Percentiles rank a stretch among this genome's conserved stretches.
These are phyloP conservation scores for Microcebus murinus DNA, from an alignment of 2,113 vertebrate species.

Conservation along the genomic window DNA sequence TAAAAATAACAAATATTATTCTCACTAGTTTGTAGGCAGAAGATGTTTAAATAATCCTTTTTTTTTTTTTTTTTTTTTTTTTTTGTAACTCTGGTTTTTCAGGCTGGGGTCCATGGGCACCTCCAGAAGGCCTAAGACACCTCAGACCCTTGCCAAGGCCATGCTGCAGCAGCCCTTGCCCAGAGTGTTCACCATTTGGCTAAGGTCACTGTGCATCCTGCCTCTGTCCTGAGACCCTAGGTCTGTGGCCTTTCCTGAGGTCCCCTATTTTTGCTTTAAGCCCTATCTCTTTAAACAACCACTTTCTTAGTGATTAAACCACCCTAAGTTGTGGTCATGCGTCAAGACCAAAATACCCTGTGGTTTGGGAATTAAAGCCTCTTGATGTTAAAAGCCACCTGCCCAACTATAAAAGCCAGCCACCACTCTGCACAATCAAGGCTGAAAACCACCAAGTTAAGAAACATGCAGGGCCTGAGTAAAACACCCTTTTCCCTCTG, in stretches of 20 bases:
- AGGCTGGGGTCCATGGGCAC: neutral
- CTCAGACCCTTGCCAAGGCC: neutral
- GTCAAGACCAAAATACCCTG: constrained; percentile 54
- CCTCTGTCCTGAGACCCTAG: neutral
- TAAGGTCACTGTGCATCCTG: neutral
- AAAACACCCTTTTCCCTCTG: neutral
- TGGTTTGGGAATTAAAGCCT: constrained; percentile 66
- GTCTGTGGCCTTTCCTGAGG: neutral
- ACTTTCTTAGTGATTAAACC: constrained; percentile 17
- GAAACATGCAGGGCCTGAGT: neutral
- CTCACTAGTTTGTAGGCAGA: neutral
- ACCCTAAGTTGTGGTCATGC: constrained; percentile 19
- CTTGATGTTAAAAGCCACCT: constrained; percentile 60
- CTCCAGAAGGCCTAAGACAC: neutral
- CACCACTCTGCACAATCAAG: neutral
- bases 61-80: constrained; percentile 14
- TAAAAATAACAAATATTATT: neutral
- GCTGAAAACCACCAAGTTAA: constrained; percentile 19
- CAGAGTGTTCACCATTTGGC: neutral
- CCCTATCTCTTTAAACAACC: constrained; percentile 15
- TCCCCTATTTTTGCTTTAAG: neutral
- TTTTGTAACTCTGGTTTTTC: neutral
- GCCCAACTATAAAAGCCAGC: constrained; percentile 37
- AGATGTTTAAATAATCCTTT: neutral
- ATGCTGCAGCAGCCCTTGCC: neutral